Evolutionary conservation across 2,888 invertebrate genomes (phyloP).

Genomic region (Tryphoninae sp.): DNA sequence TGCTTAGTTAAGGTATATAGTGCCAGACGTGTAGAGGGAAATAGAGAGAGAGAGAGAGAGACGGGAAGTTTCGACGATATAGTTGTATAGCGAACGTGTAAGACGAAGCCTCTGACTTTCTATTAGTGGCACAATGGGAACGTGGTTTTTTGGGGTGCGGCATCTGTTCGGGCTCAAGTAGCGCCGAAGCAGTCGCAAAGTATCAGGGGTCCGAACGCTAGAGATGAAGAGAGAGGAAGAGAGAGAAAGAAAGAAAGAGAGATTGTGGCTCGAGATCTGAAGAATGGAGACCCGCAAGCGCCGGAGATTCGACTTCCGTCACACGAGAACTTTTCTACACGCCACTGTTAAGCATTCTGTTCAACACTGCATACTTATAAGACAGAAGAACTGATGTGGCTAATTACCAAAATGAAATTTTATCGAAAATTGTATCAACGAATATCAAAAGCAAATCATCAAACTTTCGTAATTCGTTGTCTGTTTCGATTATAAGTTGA

Average conservation of each 20-base stretch:
- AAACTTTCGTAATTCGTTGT: background rate
- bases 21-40: conserved; percentile 31
- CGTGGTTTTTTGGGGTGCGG: conserved; percentile 74
- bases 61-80: conserved; percentile 39
- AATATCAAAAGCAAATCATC: background rate
- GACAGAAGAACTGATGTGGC: background rate
- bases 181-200: conserved; percentile 66
- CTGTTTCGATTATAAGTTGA: background rate
- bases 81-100: conserved; percentile 42
- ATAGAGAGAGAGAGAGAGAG: conserved; percentile 20
- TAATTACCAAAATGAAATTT: conserved; percentile 14
- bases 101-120: conserved; percentile 71
- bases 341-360: background rate
- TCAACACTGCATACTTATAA: background rate
- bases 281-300: conserved; percentile 52
- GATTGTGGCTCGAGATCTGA: conserved; percentile 19
- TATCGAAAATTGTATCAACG: background rate
- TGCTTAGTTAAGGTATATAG: conserved; percentile 40
- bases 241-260: conserved; percentile 4
- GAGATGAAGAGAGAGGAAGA: conserved; percentile 1
- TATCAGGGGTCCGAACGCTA: conserved; percentile 43
- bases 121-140: conserved; percentile 79
- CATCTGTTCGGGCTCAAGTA: conserved; percentile 81
- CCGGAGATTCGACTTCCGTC: conserved; percentile 60
- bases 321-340: conserved; percentile 33